Base-by-base conservation (phyloP, 2,797 vertebrate genomes). In the Chaetodon trifasciatus region DNA sequence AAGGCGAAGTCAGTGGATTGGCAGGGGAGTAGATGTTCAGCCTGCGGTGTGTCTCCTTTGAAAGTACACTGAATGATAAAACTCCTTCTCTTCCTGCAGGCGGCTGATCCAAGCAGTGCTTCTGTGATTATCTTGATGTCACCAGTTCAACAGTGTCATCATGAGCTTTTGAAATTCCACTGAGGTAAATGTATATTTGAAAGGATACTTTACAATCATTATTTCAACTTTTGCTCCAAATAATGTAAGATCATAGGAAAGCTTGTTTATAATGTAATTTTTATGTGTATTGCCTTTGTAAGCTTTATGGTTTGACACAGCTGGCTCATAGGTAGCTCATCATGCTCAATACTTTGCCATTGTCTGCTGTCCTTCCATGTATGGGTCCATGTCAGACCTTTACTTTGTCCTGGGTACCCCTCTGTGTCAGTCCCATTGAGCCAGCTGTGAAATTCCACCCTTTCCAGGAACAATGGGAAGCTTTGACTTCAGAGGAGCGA, bases 401-500 rank as follows among this genome's bases (percentile, higher is more conserved):
- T 11, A 21, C 68, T 71, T 73, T 61, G 15, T 60, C 60, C 61
- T 2, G 0, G 64, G 70, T 75, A n/a, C 58, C 85, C 70, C 81
- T 71, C 69, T 80, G 65, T 78, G 81, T 79, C 84, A 74, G 21
- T 81, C 66, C 79, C 79, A 85, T 88, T 88, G 90, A 89, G 79
- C 72, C 81, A 86, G 89, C 76, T 74, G 78, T 61, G 74, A 55
- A 88, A 92, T 91, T 93, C 89, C 91, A 86, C 72, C 81, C 77
- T 83, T 75, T 90, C 85, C 79, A 88, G 82, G 87, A 93, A 94
- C 92, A 93, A 93, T 92, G 88, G 81, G 90, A 90, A 92, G 87
- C 86, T 28, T 63, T 71, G 79, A 88, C 91, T 92, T 92, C 91
- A 92, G 86, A 92, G 84, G 79, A 74, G 40, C 46, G 13, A 79